Percentiles rank a stretch among this genome's conserved stretches.
phyloP scores from a whole-genome alignment of 2,888 invertebrate species.

The Minunthozetes semirufus region DNA sequence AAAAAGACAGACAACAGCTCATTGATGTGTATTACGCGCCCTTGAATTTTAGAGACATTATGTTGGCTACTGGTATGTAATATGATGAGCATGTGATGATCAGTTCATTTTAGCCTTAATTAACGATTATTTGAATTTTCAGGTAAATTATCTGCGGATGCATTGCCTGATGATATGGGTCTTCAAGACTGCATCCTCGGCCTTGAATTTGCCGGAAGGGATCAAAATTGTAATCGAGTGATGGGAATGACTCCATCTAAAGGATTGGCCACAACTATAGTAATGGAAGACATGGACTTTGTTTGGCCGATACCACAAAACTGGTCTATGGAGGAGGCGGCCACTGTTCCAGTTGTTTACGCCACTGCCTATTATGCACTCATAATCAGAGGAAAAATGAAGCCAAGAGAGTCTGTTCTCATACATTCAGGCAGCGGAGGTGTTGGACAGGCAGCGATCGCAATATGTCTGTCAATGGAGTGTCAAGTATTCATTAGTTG shows the following conservation, averaged over 20 bases:
- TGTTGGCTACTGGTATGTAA: constrained; percentile 80
- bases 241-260: constrained; percentile 49
- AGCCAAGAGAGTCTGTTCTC: constrained; percentile 47
- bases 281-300: constrained; percentile 56
- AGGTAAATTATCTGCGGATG: constrained; percentile 82
- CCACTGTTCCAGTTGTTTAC: constrained; percentile 51
- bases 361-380: constrained; percentile 53
- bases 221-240: constrained; percentile 45
- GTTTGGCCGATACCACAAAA: constrained; percentile 52
- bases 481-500: constrained; percentile 87
- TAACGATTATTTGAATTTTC: background rate
- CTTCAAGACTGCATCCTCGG: constrained; percentile 57
- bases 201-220: constrained; percentile 45
- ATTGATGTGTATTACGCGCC: constrained; percentile 57
- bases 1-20: constrained; percentile 51
- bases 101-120: no score
- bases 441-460: constrained; percentile 93
- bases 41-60: constrained; percentile 60
- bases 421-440: constrained; percentile 54
- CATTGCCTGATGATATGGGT: constrained; percentile 61
- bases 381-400: constrained; percentile 50
- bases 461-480: constrained; percentile 80
- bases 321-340: constrained; percentile 50
- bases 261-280: constrained; percentile 52
- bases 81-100: background rate